Evolutionary conservation across 2,113 vertebrate species (phyloP).

Genomic region (Puntigrus tetrazona): DNA sequence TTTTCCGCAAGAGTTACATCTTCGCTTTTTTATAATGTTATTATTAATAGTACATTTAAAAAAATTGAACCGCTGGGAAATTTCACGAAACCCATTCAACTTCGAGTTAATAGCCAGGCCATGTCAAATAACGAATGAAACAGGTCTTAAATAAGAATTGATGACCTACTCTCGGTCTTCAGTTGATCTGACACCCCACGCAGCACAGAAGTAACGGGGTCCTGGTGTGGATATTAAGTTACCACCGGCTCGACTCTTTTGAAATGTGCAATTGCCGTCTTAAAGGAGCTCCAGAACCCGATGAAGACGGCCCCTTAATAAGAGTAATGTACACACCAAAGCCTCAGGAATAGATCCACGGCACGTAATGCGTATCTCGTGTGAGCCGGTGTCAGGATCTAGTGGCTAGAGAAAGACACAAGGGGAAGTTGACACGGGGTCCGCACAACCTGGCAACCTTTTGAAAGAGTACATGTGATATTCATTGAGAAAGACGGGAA

Average conservation of each 20-base stretch:
- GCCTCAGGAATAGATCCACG: slow-evolving; percentile 53
- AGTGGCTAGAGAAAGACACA: slow-evolving; percentile 35
- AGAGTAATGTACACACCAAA: slow-evolving; percentile 56
- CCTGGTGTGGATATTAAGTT: slow-evolving; percentile 68
- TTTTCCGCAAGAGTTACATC: slow-evolving; percentile 18
- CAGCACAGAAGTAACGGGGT: slow-evolving; percentile 32
- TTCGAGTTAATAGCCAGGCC: slow-evolving; percentile 52
- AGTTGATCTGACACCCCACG: slow-evolving; percentile 51
- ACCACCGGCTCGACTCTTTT: slow-evolving; percentile 53
- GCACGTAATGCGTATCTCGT: slow-evolving; percentile 59
- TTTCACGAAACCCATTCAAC: slow-evolving; percentile 52
- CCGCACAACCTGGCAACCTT: slow-evolving; percentile 53
- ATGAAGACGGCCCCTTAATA: slow-evolving; percentile 57
- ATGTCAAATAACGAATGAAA: slow-evolving; percentile 57
- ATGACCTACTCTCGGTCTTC: slow-evolving; percentile 60
- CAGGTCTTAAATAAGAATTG: slow-evolving; percentile 68
- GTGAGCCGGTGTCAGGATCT: slow-evolving; percentile 52
- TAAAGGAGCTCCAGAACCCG: slow-evolving; percentile 52
- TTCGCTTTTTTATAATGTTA: slow-evolving; percentile 2
- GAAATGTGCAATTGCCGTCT: slow-evolving; percentile 62
- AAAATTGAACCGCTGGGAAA: slow-evolving; percentile 69
- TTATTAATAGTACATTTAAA: slow-evolving; percentile 58
- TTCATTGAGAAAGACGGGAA: slow-evolving; percentile 55
- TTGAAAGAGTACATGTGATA: slow-evolving; percentile 56
- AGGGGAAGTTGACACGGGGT: slow-evolving; percentile 16